A percentile compares a stretch with the other conserved stretches of the same genome.
phyloP scores from a whole-genome alignment of 1,140 invertebrate genomes.

The Eupristina koningsbergeri region DNA sequence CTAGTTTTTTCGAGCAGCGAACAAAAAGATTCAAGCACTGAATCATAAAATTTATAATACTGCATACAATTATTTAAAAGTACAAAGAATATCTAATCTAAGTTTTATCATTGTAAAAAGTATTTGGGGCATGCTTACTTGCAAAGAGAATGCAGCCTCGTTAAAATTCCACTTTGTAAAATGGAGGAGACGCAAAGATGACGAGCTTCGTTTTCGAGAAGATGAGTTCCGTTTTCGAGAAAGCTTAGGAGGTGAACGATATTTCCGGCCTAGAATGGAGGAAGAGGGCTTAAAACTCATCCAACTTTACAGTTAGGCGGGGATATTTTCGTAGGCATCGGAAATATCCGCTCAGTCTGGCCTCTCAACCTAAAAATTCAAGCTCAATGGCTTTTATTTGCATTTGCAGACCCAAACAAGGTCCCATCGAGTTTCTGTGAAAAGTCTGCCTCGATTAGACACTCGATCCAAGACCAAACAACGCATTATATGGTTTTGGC shows the following conservation, averaged over 20 bases:
- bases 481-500: background rate
- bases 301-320: background rate
- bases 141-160: no score
- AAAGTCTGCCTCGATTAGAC: background rate
- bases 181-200: background rate
- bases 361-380: background rate
- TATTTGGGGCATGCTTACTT: no score
- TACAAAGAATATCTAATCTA: no score
- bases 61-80: background rate
- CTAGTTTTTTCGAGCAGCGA: background rate
- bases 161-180: no score
- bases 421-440: background rate
- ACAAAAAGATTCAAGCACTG: no score
- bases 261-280: slow-evolving; percentile 22
- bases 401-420: background rate
- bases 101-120: no score
- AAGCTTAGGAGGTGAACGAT: slow-evolving; percentile 20
- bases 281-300: background rate
- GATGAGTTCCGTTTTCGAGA: slow-evolving; percentile 30
- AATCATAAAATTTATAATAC: background rate
- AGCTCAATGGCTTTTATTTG: background rate
- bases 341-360: slow-evolving; percentile 14
- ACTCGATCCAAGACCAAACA: background rate
- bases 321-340: slow-evolving; percentile 40
- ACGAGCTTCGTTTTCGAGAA: no score